Evolutionary conservation across 2,113 vertebrate species (phyloP).

Genomic region (Podarcis raffonei): DNA sequence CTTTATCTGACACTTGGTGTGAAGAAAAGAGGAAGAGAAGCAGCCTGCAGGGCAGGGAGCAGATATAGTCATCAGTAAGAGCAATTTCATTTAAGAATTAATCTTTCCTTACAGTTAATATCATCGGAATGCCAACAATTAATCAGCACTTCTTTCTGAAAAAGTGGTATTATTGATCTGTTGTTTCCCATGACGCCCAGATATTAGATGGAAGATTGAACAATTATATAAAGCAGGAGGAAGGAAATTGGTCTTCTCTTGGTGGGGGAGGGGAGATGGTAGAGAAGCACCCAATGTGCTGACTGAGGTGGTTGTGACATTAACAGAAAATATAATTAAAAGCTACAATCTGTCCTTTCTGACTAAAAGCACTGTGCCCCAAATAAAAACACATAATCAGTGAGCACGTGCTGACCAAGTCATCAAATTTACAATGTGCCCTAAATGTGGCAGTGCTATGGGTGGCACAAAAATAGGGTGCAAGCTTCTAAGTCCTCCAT

Average conservation of each 20-base stretch:
- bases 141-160: slow-evolving; percentile 51
- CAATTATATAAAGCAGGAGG: slow-evolving; percentile 47
- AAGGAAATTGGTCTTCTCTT: slow-evolving; percentile 39
- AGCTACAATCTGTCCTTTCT: no score
- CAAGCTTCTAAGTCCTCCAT: no score
- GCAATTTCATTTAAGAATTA: slow-evolving; percentile 61
- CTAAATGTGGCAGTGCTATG: no score
- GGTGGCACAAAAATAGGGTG: no score
- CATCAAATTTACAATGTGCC: no score
- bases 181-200: slow-evolving; percentile 61
- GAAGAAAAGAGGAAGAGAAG: background rate
- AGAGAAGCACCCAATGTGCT: background rate
- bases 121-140: slow-evolving; percentile 47
- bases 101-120: slow-evolving; percentile 59
- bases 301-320: background rate
- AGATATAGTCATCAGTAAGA: slow-evolving; percentile 13
- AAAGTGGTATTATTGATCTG: slow-evolving; percentile 56
- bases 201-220: slow-evolving; percentile 54
- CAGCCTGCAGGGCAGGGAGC: background rate
- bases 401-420: no score
- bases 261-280: no score
- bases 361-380: no score
- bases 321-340: no score
- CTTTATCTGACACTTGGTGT: background rate
- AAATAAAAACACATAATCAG: no score